phyloP scores from a whole-genome alignment of 1,140 invertebrate genomes.

The Sarcophaga peregrina region DNA sequence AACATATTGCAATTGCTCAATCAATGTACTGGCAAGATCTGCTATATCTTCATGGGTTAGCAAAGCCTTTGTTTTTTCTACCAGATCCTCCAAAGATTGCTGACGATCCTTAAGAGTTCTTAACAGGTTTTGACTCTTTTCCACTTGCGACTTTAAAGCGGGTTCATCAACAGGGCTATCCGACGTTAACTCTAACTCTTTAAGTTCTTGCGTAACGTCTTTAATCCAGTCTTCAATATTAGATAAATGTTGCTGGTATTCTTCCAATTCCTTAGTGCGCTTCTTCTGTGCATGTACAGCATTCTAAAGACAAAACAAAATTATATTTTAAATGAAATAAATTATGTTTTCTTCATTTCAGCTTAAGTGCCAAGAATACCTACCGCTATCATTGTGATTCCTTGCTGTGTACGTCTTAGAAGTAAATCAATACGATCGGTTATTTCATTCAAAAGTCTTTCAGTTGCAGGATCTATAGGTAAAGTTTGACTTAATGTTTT shows the following conservation, averaged over 20 bases:
- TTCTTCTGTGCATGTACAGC: slow-evolving; percentile 70
- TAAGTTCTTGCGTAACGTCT: slow-evolving; percentile 59
- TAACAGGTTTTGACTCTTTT: slow-evolving; percentile 58
- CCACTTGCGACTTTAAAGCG: slow-evolving; percentile 57
- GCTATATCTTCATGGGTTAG: slow-evolving; percentile 62
- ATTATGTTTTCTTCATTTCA: background rate
- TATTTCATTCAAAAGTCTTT: slow-evolving; percentile 60
- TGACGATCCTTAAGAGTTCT: slow-evolving; percentile 61
- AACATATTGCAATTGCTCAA: slow-evolving; percentile 61
- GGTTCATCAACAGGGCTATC: slow-evolving; percentile 58
- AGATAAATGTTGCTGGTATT: slow-evolving; percentile 72
- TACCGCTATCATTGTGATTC: slow-evolving; percentile 64
- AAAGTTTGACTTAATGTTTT: slow-evolving; percentile 54
- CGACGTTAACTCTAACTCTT: slow-evolving; percentile 56
- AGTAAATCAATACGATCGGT: slow-evolving; percentile 61
- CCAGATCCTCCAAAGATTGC: slow-evolving; percentile 60
- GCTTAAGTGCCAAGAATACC: slow-evolving; percentile 36
- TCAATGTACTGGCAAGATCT: slow-evolving; percentile 56
- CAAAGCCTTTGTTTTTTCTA: slow-evolving; percentile 59
- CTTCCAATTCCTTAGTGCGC: slow-evolving; percentile 70
- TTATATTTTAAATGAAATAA: background rate
- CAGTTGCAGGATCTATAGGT: slow-evolving; percentile 59
- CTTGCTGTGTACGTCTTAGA: slow-evolving; percentile 60
- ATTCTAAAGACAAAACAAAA: slow-evolving; percentile 59
- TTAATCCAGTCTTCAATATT: slow-evolving; percentile 75